Conservation (phyloP, 2,113 vertebrate species). For the Trematomus loennbergii region DNA sequence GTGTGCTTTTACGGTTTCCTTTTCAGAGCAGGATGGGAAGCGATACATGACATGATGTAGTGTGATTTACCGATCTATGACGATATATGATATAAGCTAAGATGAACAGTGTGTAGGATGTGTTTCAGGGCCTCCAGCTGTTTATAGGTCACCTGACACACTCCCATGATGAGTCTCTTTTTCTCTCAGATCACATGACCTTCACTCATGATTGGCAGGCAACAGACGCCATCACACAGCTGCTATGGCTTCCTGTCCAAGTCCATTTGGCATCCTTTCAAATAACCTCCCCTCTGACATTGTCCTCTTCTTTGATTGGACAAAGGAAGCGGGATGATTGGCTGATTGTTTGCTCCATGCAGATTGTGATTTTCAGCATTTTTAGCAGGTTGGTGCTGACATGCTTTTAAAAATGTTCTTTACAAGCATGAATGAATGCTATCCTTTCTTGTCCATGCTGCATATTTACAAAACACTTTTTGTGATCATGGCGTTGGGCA, state of each 20-base stretch:
- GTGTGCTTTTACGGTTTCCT: conserved; percentile 28
- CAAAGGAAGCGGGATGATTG: conserved; percentile 52
- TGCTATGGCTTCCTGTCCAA: conserved; percentile 67
- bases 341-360: conserved; percentile 79
- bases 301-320: conserved; percentile 54
- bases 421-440: conserved; percentile 7
- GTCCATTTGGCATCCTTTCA: conserved; percentile 62
- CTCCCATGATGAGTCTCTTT: conserved; percentile 32
- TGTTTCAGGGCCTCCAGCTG: conserved; percentile 21
- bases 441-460: conserved; percentile 51
- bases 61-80: neutral
- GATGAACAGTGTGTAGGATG: conserved; percentile 5
- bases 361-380: conserved; percentile 61
- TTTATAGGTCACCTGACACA: conserved; percentile 58
- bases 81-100: conserved; percentile 17
- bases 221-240: conserved; percentile 33
- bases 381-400: conserved; percentile 49
- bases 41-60: conserved; percentile 17
- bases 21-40: conserved; percentile 40
- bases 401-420: conserved; percentile 54
- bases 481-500: conserved; percentile 26
- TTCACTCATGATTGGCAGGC: conserved; percentile 38
- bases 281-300: conserved; percentile 21
- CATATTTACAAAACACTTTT: conserved; percentile 39
- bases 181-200: conserved; percentile 47